These are phyloP conservation scores for Ctenomys sociabilis DNA, from an alignment of 2,113 vertebrate species.

Conservation along the genomic window DNA sequence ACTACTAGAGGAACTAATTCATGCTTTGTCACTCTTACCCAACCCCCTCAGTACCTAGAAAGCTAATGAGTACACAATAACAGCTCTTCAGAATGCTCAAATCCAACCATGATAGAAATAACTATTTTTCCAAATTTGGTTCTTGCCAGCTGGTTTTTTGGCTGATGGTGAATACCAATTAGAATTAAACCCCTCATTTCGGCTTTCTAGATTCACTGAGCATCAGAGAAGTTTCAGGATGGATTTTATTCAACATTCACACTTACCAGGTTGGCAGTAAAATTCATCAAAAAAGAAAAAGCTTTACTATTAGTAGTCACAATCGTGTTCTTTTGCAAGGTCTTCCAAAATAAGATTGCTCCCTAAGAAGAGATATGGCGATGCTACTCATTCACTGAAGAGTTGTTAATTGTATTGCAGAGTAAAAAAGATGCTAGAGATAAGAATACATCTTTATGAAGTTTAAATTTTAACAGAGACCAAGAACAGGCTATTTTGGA, in stretches of 20 bases:
- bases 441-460: background rate
- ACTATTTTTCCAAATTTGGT: background rate
- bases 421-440: background rate
- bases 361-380: background rate
- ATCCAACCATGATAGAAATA: background rate
- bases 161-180: background rate
- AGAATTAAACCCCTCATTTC: background rate
- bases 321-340: background rate
- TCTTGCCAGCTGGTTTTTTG: background rate
- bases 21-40: background rate
- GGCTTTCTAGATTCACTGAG: background rate
- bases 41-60: background rate
- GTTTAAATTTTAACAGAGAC: background rate
- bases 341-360: background rate
- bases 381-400: background rate
- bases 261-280: background rate
- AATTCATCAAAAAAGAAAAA: background rate
- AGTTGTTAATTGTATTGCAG: background rate
- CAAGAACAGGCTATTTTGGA: background rate
- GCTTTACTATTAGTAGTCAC: background rate
- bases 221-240: background rate
- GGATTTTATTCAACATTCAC: slow-evolving; percentile 40
- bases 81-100: slow-evolving; percentile 5
- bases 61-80: background rate
- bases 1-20: background rate